These are phyloP conservation scores for Gastracanthus pulcherrimus DNA, from an alignment of 2,888 invertebrate genomes.

Conservation along the genomic window DNA sequence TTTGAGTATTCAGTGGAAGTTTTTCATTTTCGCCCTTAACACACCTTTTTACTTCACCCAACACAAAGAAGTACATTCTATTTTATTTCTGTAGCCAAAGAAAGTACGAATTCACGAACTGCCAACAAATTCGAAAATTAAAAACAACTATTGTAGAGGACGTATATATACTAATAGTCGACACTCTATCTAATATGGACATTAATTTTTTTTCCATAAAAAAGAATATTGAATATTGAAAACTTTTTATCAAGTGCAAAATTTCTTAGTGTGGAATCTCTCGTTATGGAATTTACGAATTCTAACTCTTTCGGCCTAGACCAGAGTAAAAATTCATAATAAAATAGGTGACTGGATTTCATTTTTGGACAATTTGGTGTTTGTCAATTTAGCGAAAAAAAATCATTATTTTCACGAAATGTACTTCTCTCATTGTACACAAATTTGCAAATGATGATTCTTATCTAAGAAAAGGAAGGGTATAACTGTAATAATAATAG, in stretches of 20 bases:
- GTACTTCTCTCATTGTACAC: not conserved
- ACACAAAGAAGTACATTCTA: not conserved
- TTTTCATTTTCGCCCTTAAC: not conserved
- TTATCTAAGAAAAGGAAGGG: too few species aligned
- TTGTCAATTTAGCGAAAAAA: not conserved
- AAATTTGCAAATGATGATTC: too few species aligned
- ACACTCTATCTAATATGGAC: not conserved
- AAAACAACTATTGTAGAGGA: conserved; percentile 4
- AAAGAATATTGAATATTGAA: not conserved
- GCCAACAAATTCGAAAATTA: conserved; percentile 25
- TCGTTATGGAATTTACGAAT: not conserved
- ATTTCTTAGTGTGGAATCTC: not conserved
- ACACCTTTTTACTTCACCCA: not conserved
- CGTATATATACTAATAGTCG: not conserved
- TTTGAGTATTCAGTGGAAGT: not conserved
- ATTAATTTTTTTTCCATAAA: not conserved
- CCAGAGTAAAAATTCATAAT: not conserved
- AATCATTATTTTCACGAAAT: not conserved
- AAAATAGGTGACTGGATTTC: not conserved
- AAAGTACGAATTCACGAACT: not conserved
- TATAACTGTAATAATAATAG: too few species aligned
- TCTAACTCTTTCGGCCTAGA: not conserved
- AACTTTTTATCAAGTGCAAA: not conserved
- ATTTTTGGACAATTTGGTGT: not conserved
- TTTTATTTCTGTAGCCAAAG: not conserved